phyloP scores from a whole-genome alignment of 2,113 vertebrate species.

The Cyrtonyx montezumae region DNA sequence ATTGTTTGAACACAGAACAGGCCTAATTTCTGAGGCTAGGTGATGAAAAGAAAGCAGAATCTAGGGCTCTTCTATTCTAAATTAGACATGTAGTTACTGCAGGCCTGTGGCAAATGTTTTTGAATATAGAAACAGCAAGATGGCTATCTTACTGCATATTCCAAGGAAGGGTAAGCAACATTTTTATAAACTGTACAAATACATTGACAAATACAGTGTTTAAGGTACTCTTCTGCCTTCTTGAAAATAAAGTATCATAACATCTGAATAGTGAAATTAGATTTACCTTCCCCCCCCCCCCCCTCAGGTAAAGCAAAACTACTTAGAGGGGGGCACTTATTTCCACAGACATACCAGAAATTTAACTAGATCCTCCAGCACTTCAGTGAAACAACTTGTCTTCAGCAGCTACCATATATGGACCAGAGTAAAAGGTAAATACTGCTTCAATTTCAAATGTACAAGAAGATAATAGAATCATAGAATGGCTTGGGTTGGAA shows the following conservation, averaged over 20 bases:
- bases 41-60: background rate
- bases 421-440: background rate
- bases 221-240: background rate
- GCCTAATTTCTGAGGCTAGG: background rate
- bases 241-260: background rate
- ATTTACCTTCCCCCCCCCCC: no score
- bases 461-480: background rate
- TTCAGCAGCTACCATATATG: background rate
- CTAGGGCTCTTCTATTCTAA: background rate
- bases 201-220: background rate
- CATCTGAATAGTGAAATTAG: background rate
- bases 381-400: background rate
- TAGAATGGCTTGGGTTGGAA: no score
- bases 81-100: background rate
- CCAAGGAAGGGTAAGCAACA: accelerated
- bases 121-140: background rate
- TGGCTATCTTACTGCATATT: background rate
- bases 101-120: background rate
- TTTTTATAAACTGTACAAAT: background rate
- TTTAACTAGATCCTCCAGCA: background rate
- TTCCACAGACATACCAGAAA: background rate
- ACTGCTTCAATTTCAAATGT: background rate
- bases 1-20: background rate
- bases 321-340: background rate
- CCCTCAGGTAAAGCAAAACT: background rate